phyloP scores from a whole-genome alignment of 1,140 invertebrate genomes.

The Neelides sp. region DNA sequence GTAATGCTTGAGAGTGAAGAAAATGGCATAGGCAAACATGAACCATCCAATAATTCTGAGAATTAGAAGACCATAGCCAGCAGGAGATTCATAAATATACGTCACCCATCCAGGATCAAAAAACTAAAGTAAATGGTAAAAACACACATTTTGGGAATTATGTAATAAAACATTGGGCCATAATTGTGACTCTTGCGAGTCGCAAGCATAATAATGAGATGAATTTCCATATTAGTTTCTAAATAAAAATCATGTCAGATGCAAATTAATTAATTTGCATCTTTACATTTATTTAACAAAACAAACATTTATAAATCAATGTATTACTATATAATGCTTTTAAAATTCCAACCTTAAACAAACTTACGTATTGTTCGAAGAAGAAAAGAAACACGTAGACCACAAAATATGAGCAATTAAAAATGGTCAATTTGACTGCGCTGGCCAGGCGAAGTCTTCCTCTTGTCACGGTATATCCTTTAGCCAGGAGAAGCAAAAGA shows the following conservation, averaged over 20 bases:
- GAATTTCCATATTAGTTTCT: neutral
- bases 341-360: neutral
- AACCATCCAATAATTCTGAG: conserved; percentile 65
- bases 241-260: conserved; percentile 1
- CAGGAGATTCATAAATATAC: conserved; percentile 77
- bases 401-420: conserved; percentile 61
- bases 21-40: conserved; percentile 66
- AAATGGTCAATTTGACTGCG: conserved; percentile 60
- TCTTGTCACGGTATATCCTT: conserved; percentile 80
- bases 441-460: conserved; percentile 55
- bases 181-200: no score
- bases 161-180: no score
- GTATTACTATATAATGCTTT: neutral
- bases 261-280: conserved; percentile 11
- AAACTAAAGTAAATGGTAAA: conserved; percentile 46
- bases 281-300: neutral
- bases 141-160: conserved; percentile 15
- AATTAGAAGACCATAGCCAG: conserved; percentile 68
- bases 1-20: conserved; percentile 70
- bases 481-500: conserved; percentile 65
- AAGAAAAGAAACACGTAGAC: conserved; percentile 59
- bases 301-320: conserved; percentile 1
- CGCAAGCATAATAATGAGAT: no score
- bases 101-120: conserved; percentile 80
- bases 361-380: conserved; percentile 55